phyloP scores from a whole-genome alignment of 2,888 invertebrate species.

The Gymnoscelis rufifasciata region DNA sequence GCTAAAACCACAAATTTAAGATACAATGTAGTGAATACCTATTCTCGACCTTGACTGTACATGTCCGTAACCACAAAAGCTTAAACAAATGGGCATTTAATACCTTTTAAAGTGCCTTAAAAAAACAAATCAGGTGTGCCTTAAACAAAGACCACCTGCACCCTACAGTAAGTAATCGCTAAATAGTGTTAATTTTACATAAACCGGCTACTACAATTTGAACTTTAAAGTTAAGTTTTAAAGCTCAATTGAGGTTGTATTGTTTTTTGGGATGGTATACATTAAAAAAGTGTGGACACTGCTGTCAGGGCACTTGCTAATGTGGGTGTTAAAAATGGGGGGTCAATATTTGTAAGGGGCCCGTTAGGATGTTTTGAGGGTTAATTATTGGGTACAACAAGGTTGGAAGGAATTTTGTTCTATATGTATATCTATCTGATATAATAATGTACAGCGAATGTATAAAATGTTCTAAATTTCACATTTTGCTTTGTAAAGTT shows the following conservation, averaged over 20 bases:
- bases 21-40: too few species aligned
- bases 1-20: too few species aligned
- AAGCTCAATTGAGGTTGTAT: not conserved
- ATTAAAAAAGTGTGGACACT: constrained; percentile 24
- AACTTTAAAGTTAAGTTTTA: constrained; percentile 2
- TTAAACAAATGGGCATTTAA: constrained; percentile 25
- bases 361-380: constrained; percentile 30
- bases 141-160: constrained; percentile 76
- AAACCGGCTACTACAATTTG: constrained; percentile 34
- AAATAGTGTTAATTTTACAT: constrained; percentile 66
- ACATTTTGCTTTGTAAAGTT: too few species aligned
- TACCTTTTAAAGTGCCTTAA: constrained; percentile 34
- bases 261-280: constrained; percentile 16
- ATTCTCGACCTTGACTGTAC: not conserved
- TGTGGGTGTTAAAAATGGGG: constrained; percentile 53
- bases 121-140: constrained; percentile 37
- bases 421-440: too few species aligned
- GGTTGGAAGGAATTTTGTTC: constrained; percentile 2
- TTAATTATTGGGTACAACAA: constrained; percentile 12
- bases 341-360: constrained; percentile 48
- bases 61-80: constrained; percentile 12
- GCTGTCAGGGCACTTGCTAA: constrained; percentile 42
- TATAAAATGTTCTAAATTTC: too few species aligned
- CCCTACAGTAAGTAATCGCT: constrained; percentile 60
- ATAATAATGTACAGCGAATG: too few species aligned